Conservation (phyloP, 1,140 invertebrate species). For the Zaprionus lachaisei region DNA sequence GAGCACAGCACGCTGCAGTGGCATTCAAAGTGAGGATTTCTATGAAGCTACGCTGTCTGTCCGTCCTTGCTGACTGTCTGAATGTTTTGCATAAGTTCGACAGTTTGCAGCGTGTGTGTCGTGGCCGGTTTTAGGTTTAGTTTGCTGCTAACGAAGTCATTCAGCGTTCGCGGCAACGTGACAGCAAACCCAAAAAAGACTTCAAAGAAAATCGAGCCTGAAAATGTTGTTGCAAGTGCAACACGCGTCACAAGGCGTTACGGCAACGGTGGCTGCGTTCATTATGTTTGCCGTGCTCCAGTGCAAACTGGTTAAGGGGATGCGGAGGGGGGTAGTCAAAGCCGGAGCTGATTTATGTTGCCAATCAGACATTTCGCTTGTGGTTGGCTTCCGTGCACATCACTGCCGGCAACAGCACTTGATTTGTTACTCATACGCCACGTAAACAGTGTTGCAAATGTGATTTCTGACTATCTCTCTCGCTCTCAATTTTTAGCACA, state of each 20-base stretch:
- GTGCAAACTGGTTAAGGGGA: no score
- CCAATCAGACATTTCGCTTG: conserved; percentile 76
- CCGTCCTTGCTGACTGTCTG: conserved; percentile 4
- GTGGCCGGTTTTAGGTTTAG: conserved; percentile 30
- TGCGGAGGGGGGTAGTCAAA: conserved; percentile 17
- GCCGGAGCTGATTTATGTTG: conserved; percentile 72
- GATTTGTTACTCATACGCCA: conserved; percentile 73
- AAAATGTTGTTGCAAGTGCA: conserved; percentile 43
- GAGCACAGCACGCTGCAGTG: conserved; percentile 24
- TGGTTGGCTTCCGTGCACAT: conserved; percentile 42
- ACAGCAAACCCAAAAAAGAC: conserved; percentile 12
- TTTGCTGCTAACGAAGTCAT: conserved; percentile 73
- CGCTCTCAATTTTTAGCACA: neutral
- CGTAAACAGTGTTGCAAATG: conserved; percentile 74
- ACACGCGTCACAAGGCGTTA: conserved; percentile 42
- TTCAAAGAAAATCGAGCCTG: conserved; percentile 10
- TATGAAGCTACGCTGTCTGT: conserved; percentile 10
- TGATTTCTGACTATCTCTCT: conserved; percentile 22
- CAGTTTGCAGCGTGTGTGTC: conserved; percentile 46
- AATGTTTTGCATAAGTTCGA: conserved; percentile 77
- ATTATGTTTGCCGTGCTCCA: conserved; percentile 60
- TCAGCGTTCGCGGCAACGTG: conserved; percentile 60
- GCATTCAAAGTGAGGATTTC: conserved; percentile 27
- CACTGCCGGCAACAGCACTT: conserved; percentile 43
- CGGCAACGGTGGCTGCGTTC: conserved; percentile 45